phyloP scores from a whole-genome alignment of 2,113 vertebrate species.

The Orthonyx spaldingii region DNA sequence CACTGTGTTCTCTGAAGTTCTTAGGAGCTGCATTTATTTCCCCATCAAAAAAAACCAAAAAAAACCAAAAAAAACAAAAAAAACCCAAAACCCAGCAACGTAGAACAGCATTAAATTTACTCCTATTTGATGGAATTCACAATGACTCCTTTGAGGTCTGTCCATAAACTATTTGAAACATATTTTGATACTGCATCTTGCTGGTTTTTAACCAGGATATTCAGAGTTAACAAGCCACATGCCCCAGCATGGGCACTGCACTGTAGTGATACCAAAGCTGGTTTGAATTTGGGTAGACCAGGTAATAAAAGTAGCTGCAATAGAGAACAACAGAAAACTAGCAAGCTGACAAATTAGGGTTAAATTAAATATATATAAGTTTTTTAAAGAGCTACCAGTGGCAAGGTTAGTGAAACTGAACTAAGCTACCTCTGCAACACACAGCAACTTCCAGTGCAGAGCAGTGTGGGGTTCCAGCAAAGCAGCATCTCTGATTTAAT shows the following conservation, averaged over 20 bases:
- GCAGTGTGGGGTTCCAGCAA: not conserved
- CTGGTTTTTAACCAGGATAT: not conserved
- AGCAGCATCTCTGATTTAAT: not conserved
- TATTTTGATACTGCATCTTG: not conserved
- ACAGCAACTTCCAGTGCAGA: not conserved
- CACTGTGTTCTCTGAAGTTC: not conserved
- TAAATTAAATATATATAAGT: not conserved
- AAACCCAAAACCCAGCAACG: accelerated
- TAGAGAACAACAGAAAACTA: not conserved
- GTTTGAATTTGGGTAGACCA: not conserved
- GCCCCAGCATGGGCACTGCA: not conserved
- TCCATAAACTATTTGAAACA: not conserved
- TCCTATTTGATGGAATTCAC: not conserved
- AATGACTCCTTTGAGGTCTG: not conserved
- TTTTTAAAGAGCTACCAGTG: not conserved
- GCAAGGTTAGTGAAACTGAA: not conserved
- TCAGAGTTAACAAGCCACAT: not conserved
- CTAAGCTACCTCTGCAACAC: not conserved
- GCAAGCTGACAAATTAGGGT: not conserved
- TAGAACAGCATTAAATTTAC: not conserved
- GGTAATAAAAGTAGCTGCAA: not conserved
- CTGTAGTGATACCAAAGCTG: not conserved
- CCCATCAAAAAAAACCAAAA: not conserved
- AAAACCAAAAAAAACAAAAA: no score
- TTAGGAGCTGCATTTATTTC: not conserved